A percentile compares a stretch with the other conserved stretches of the same genome.
Evolutionary conservation across 1,140 invertebrate species (phyloP).

Genomic region (Aphidius ervi): DNA sequence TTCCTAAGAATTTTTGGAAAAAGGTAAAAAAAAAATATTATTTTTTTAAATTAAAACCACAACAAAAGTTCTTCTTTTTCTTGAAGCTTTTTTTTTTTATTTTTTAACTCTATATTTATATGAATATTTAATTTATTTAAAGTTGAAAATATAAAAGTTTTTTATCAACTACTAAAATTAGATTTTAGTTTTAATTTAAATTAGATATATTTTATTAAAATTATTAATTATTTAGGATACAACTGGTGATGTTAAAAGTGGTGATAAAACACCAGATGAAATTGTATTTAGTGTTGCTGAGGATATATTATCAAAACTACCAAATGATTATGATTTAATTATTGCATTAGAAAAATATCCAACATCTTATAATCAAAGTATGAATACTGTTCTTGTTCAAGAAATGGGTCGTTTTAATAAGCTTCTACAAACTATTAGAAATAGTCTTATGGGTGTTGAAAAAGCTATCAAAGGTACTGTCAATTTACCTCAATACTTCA

Average conservation of each 20-base stretch:
- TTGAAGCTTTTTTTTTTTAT: no score
- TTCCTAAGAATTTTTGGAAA: constrained; percentile 10
- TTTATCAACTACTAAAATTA: no score
- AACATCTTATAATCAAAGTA: constrained; percentile 77
- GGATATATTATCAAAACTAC: constrained; percentile 72
- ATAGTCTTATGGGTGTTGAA: constrained; percentile 72
- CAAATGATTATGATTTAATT: constrained; percentile 69
- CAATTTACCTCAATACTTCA: constrained; percentile 9
- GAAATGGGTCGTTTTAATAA: constrained; percentile 89
- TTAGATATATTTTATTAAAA: no score
- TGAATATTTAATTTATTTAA: no score
- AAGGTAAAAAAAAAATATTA: constrained; percentile 1
- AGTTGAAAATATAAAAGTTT: no score
- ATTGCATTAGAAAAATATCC: constrained; percentile 70
- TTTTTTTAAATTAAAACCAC: no score
- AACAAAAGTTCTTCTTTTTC: no score
- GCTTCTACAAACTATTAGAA: constrained; percentile 69
- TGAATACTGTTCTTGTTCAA: constrained; percentile 93
- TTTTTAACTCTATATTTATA: no score
- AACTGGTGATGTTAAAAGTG: constrained; percentile 44
- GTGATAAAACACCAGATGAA: constrained; percentile 62
- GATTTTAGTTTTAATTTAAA: no score
- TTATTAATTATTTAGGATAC: constrained; percentile 29
- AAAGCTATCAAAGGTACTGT: constrained; percentile 82
- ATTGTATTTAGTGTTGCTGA: constrained; percentile 67